phyloP scores from a whole-genome alignment of 2,797 vertebrate genomes.

The Buceros bicornis region DNA sequence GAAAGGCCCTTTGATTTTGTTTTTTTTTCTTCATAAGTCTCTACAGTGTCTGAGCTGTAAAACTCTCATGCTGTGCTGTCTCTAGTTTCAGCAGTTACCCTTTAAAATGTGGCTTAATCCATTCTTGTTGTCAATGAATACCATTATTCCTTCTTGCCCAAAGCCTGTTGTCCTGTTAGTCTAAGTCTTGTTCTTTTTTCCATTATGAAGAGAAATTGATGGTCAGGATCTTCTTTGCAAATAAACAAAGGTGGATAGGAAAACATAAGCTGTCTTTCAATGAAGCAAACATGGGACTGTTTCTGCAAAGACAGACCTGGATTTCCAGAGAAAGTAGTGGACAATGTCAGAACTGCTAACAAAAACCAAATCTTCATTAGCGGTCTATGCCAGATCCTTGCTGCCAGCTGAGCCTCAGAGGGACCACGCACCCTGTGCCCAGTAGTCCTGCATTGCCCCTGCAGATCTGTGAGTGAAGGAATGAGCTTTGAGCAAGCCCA shows the following conservation, averaged over 20 bases:
- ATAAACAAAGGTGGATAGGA: background rate
- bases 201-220: background rate
- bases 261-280: background rate
- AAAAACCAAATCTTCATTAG: background rate
- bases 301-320: background rate
- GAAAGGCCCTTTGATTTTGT: background rate
- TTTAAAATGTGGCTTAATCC: background rate
- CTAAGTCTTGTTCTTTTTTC: background rate
- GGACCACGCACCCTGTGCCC: background rate
- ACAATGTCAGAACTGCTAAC: background rate
- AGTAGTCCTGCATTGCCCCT: background rate
- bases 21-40: background rate
- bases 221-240: background rate
- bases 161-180: background rate
- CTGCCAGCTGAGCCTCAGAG: background rate
- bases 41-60: background rate
- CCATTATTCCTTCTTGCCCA: background rate
- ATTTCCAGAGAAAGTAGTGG: background rate
- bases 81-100: background rate
- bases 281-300: background rate
- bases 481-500: rapidly evolving
- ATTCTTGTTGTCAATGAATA: background rate
- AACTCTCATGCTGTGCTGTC: background rate
- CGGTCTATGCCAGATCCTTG: background rate
- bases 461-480: background rate